Percentiles rank a stretch among this genome's conserved stretches.
Evolutionary conservation across 2,797 vertebrate genomes (phyloP).

Genomic region (Poecilia picta): DNA sequence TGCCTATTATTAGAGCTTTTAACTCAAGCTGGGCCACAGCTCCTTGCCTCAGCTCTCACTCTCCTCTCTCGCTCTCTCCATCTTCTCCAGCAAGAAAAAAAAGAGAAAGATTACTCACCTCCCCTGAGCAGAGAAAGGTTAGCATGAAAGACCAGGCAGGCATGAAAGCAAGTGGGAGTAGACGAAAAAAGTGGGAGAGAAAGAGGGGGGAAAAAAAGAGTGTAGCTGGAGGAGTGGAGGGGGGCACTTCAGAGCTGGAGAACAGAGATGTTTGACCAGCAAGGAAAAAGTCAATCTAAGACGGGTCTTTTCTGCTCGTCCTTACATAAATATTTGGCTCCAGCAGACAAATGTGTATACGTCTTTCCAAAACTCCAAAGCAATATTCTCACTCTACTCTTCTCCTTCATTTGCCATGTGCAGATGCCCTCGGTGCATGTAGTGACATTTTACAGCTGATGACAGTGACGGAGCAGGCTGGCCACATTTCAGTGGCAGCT

Average conservation of each 20-base stretch:
- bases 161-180: conserved; percentile 58
- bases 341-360: conserved; percentile 40
- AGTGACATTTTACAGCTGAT: conserved; percentile 15
- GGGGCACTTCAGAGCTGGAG: conserved; percentile 22
- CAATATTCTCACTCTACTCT: conserved; percentile 5
- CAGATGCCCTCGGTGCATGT: conserved; percentile 8
- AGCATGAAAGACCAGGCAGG: conserved; percentile 49
- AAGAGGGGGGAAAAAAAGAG: conserved; percentile 11
- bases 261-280: conserved; percentile 18
- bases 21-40: conserved; percentile 62
- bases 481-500: conserved; percentile 24
- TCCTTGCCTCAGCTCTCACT: conserved; percentile 44
- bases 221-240: neutral
- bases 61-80: conserved; percentile 34
- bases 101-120: conserved; percentile 63
- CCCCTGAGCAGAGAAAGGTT: conserved; percentile 51
- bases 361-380: conserved; percentile 34
- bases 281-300: conserved; percentile 18
- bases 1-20: conserved; percentile 77
- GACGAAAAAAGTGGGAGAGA: conserved; percentile 61
- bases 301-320: conserved; percentile 4
- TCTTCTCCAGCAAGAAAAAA: conserved; percentile 20
- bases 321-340: conserved; percentile 48
- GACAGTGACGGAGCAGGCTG: conserved; percentile 29
- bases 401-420: conserved; percentile 28